Percentiles rank a stretch among this genome's conserved stretches.
These are phyloP conservation scores for Rhinoderma darwinii DNA, from an alignment of 2,113 vertebrate species.

Conservation along the genomic window DNA sequence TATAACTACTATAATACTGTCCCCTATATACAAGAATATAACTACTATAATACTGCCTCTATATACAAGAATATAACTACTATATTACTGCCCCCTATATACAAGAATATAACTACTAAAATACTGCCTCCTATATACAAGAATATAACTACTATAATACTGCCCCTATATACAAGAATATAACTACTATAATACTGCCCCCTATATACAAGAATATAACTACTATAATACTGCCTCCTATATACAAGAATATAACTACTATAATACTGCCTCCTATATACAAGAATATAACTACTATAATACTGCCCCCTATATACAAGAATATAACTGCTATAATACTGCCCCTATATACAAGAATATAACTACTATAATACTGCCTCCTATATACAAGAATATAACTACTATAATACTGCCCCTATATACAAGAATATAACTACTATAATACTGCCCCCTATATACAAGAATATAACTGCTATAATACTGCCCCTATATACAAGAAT, in stretches of 20 bases:
- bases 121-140: not conserved
- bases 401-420: not conserved
- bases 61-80: slow-evolving; percentile 3
- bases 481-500: not conserved
- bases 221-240: not conserved
- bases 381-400: not conserved
- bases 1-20: not conserved
- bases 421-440: slow-evolving; percentile 3
- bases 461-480: too few species aligned
- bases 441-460: not conserved
- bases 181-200: not conserved
- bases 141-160: slow-evolving; percentile 3
- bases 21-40: not conserved
- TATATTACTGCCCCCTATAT: not conserved
- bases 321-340: not conserved
- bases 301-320: not conserved
- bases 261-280: not conserved
- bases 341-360: not conserved
- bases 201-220: not conserved
- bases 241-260: not conserved
- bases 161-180: not conserved
- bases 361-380: not conserved
- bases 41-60: not conserved
- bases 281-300: slow-evolving; percentile 3
- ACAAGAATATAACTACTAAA: slow-evolving; percentile 7